Percentiles rank a stretch among this genome's conserved stretches.
Conservation (phyloP, 2,888 invertebrate genomes). For the Isoperla grammatica region DNA sequence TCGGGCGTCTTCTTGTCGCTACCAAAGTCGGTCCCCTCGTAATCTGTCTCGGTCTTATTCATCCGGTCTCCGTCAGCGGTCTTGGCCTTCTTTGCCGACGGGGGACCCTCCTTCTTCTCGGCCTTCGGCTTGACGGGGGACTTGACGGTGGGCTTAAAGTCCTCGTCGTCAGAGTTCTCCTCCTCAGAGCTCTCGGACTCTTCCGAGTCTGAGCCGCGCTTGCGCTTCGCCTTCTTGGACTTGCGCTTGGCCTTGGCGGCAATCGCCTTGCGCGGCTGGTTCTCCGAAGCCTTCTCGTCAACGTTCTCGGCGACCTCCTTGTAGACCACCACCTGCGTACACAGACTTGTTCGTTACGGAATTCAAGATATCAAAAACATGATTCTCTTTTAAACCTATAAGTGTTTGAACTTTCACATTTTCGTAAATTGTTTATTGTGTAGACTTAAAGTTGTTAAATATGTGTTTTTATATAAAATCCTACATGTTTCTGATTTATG, state of each 20-base stretch:
- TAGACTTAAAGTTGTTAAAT: too few relatives aligned
- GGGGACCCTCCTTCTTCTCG: neutral
- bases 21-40: conserved; percentile 55
- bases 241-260: neutral
- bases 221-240: neutral
- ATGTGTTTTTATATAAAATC: too few relatives aligned
- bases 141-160: neutral
- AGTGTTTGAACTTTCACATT: too few relatives aligned
- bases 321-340: conserved; percentile 8
- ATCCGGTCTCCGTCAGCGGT: conserved; percentile 35
- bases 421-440: too few relatives aligned
- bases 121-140: neutral
- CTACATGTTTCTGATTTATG: too few relatives aligned
- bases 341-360: too few relatives aligned
- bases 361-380: too few relatives aligned
- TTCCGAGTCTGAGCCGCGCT: neutral
- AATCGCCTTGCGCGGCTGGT: neutral
- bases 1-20: conserved; percentile 50
- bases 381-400: too few relatives aligned
- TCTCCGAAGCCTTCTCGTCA: conserved; percentile 11
- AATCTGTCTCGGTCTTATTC: conserved; percentile 58
- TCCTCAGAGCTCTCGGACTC: conserved; percentile 2
- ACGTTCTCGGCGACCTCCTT: conserved; percentile 16
- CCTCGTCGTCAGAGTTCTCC: conserved; percentile 7
- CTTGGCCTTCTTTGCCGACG: conserved; percentile 25